Evolutionary conservation across 2,113 vertebrate species (phyloP).

Genomic region (Cyprinodon variegatus): DNA sequence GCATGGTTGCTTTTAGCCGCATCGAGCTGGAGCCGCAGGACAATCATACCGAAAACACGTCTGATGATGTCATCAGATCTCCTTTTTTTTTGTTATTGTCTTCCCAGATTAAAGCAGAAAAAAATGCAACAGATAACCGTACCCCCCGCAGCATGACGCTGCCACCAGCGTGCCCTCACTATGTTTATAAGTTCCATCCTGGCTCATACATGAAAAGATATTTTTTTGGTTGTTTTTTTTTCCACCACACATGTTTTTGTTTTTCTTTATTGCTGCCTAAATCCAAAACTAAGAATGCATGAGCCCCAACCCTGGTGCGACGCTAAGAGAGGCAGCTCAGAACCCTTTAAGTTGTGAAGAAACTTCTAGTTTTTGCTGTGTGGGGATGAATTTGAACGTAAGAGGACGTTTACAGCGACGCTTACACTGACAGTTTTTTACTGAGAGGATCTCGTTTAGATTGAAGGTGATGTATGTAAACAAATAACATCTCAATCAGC

Average conservation of each 20-base stretch:
- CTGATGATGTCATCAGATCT: slow-evolving; percentile 18
- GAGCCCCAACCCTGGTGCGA: slow-evolving; percentile 6
- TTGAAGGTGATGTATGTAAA: slow-evolving; percentile 21
- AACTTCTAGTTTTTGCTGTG: slow-evolving; percentile 3
- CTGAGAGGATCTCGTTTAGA: slow-evolving; percentile 31
- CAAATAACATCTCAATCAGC: slow-evolving; percentile 1
- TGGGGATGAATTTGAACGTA: slow-evolving; percentile 50
- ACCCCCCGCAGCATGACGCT: not conserved
- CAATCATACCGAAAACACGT: slow-evolving; percentile 55
- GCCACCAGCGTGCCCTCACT: not conserved
- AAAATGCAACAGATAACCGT: not conserved
- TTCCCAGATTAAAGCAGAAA: slow-evolving; percentile 10
- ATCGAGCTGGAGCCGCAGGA: slow-evolving; percentile 52
- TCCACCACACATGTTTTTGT: not conserved
- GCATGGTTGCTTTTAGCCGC: slow-evolving; percentile 53
- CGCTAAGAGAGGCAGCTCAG: slow-evolving; percentile 9
- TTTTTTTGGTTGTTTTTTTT: no score
- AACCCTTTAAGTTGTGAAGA: slow-evolving; percentile 26
- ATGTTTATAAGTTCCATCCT: slow-evolving; percentile 4
- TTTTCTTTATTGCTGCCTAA: not conserved
- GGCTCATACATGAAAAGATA: not conserved
- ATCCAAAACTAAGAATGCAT: slow-evolving; percentile 2
- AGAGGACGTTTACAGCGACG: slow-evolving; percentile 64
- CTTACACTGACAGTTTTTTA: slow-evolving; percentile 38
- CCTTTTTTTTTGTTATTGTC: slow-evolving; percentile 16